Evolutionary conservation across 2,888 invertebrate genomes (phyloP).

Genomic region (Clostera curtula): DNA sequence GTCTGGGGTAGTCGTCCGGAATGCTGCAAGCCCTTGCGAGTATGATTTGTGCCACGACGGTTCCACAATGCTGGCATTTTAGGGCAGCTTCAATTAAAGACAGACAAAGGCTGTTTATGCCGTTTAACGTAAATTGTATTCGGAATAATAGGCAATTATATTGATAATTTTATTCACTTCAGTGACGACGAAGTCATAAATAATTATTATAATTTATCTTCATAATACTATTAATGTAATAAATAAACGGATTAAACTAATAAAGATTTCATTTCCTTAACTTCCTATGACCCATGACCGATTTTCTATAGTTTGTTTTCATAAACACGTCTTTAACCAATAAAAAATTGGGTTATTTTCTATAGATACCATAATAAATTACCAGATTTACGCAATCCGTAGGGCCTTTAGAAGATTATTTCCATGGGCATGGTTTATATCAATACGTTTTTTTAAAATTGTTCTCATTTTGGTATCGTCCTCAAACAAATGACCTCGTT

Average conservation of each 20-base stretch:
- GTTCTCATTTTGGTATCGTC: conserved; percentile 26
- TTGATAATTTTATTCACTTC: no score
- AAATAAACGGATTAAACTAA: conserved; percentile 47
- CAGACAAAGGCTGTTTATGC: not conserved
- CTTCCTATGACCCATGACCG: conserved; percentile 37
- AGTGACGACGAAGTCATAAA: no score
- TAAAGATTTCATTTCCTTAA: conserved; percentile 44
- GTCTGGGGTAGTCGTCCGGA: conserved; percentile 58
- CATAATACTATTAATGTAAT: conserved; percentile 36
- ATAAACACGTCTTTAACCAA: conserved; percentile 40
- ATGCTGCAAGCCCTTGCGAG: conserved; percentile 41
- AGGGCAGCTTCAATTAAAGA: conserved; percentile 31
- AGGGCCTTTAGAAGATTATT: conserved; percentile 32
- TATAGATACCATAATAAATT: conserved; percentile 38
- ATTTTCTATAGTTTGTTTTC: conserved; percentile 47
- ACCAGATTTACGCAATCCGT: conserved; percentile 29
- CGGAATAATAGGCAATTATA: no score
- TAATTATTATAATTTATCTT: no score
- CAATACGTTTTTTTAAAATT: conserved; percentile 23
- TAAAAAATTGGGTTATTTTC: conserved; percentile 48
- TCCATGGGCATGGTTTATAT: conserved; percentile 25
- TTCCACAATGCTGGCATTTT: conserved; percentile 26
- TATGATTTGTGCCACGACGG: conserved; percentile 34
- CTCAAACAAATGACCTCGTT: conserved; percentile 39
- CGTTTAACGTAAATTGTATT: not conserved